phyloP scores from a whole-genome alignment of 2,888 invertebrate species.

The Parnassius glacialis region DNA sequence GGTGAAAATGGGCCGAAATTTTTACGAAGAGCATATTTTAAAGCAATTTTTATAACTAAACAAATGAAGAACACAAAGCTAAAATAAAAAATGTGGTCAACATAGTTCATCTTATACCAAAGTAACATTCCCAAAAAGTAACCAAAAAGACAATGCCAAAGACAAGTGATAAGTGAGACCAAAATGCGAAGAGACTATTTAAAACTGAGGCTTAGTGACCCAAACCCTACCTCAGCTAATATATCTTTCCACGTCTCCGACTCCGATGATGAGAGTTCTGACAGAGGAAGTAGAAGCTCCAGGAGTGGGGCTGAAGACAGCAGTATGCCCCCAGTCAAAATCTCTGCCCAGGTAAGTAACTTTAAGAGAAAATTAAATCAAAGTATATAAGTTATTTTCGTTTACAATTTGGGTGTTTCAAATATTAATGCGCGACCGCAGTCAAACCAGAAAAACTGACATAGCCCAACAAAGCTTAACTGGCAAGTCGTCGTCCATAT shows the following conservation, averaged over 20 bases:
- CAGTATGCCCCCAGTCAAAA: constrained; percentile 50
- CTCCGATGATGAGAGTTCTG: constrained; percentile 68
- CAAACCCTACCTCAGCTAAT: constrained; percentile 56
- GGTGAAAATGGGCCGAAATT: not conserved
- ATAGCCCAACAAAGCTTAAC: no score
- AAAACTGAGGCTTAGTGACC: constrained; percentile 71
- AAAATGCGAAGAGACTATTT: constrained; percentile 71
- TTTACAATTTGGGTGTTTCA: no score
- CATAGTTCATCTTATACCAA: constrained; percentile 1
- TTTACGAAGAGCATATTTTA: not conserved
- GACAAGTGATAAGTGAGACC: constrained; percentile 33
- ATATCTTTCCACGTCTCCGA: constrained; percentile 66
- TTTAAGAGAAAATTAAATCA: not conserved
- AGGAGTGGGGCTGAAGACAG: constrained; percentile 48
- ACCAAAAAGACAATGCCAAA: constrained; percentile 27
- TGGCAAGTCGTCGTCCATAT: no score
- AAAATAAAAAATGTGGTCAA: constrained; percentile 1
- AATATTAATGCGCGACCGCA: no score
- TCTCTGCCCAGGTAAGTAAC: constrained; percentile 56
- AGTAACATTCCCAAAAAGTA: constrained; percentile 22
- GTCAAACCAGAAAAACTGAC: no score
- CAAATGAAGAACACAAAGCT: not conserved
- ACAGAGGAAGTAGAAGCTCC: constrained; percentile 51
- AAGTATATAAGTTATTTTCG: no score
- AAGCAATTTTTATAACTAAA: not conserved